Evolutionary conservation across 2,113 vertebrate species (phyloP), one percentile per base, ranked within the genome.

Genomic region (Lutjanus erythropterus): DNA sequence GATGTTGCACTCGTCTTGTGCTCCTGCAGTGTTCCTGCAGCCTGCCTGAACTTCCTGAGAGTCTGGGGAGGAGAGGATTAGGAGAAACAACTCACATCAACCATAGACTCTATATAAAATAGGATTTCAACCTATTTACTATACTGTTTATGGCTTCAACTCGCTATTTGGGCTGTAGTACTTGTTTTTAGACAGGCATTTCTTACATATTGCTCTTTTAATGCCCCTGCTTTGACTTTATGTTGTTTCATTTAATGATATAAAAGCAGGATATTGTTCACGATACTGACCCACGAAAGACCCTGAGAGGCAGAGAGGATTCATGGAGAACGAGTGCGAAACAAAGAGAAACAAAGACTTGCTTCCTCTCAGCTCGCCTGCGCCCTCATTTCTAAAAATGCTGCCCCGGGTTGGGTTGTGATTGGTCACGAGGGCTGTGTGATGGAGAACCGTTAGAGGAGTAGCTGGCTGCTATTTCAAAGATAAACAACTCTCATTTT

Each of bases 401-500:
- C 83, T 79, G 87, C 83, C 65, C 58, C 14, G 46, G 62, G 86
- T 35, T 50, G 67, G 62, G 80, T 46, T 62, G 41, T 67, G 91
- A 91, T 91, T 93, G 88, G 91, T 92, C 88, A 89, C 11, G 12
- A 87, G 90, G 77, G 68, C 27, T 25, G 4, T 29, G 79, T 82
- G 86, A 80, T 76, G 66, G 65, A 73, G 75, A 61, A 19, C 90
- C 68, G 78, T 87, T 83, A 46, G 75, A 85, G 74, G 73, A 84
- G 52, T 60, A n/a, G 72, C 81, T 39, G 47, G 31, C 78, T 69
- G 86, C 89, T 86, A 52, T 87, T 95, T 94, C 89, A 92, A 95
- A 93, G 85, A 93, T 91, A 94, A 94, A 95, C 93, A 92, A 71
- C 80, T 62, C 67, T 41, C 0, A 12, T 33, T 68, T 39, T 9